phyloP scores from a whole-genome alignment of 2,888 invertebrate species.

The Fragum sueziense region DNA sequence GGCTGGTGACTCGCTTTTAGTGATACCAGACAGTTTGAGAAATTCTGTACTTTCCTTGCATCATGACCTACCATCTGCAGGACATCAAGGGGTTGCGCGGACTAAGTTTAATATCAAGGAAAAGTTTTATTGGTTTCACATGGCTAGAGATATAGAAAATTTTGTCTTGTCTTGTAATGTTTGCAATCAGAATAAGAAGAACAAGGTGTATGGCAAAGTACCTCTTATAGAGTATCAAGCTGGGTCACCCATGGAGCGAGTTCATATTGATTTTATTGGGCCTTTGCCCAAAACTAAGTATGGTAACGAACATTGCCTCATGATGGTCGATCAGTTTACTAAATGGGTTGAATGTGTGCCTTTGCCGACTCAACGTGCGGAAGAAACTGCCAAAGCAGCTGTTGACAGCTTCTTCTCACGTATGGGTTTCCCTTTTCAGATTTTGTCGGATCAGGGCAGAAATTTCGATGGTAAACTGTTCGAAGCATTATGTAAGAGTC shows the following conservation, averaged over 20 bases:
- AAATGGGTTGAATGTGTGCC: too few relatives aligned
- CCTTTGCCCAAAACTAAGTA: too few relatives aligned
- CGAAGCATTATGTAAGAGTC: not conserved
- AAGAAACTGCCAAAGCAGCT: constrained; percentile 19
- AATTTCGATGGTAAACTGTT: constrained; percentile 20
- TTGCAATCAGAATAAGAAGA: too few relatives aligned
- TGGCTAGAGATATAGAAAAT: constrained; percentile 19
- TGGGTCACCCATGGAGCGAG: too few relatives aligned
- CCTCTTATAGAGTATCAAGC: too few relatives aligned
- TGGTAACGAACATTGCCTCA: too few relatives aligned
- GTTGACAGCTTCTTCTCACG: constrained; percentile 18
- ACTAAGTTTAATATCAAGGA: not conserved
- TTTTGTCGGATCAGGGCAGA: not conserved
- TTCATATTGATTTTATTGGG: too few relatives aligned
- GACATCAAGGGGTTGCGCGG: constrained; percentile 14
- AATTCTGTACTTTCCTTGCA: not conserved
- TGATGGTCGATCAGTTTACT: too few relatives aligned
- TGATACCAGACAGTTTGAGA: constrained; percentile 2
- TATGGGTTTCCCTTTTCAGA: constrained; percentile 26
- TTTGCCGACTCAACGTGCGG: too few relatives aligned
- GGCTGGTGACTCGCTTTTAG: not conserved
- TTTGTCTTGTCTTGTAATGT: too few relatives aligned
- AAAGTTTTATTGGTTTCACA: constrained; percentile 25
- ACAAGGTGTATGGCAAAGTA: too few relatives aligned
- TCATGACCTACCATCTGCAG: constrained; percentile 33